Percentiles rank a stretch among this genome's conserved stretches.
These are phyloP conservation scores for Dipodomys stephensi DNA, from an alignment of 2,113 vertebrate species.

Conservation along the genomic window DNA sequence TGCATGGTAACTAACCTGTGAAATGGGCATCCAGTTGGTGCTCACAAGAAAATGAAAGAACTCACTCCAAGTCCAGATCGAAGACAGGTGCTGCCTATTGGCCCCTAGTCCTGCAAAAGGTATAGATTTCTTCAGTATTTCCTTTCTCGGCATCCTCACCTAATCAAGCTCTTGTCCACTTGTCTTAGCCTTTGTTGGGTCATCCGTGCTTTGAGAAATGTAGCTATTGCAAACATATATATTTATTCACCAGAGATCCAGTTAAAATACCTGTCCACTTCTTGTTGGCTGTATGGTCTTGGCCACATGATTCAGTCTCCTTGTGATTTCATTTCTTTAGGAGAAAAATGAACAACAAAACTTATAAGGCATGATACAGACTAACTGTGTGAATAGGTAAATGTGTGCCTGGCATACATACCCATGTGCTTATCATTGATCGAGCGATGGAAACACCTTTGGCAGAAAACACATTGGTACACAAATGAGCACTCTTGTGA, in stretches of 20 bases:
- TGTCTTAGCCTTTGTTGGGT: background rate
- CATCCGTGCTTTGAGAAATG: background rate
- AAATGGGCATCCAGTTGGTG: background rate
- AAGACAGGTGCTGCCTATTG: background rate
- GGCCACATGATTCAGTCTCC: background rate
- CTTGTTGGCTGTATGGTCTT: background rate
- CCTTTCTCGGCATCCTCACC: background rate
- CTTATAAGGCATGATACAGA: background rate
- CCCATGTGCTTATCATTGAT: background rate
- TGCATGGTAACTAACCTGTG: background rate
- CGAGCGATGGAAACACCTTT: background rate
- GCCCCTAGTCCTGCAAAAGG: fast-evolving
- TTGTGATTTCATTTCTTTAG: background rate
- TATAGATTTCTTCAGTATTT: background rate
- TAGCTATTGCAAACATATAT: background rate
- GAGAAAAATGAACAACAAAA: background rate
- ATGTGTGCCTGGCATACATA: background rate
- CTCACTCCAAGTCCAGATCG: fast-evolving
- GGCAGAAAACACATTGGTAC: background rate
- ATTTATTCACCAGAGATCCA: background rate
- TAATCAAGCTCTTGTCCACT: background rate
- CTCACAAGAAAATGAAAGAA: background rate
- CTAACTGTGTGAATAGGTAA: background rate
- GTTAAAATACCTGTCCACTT: background rate
- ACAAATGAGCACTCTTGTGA: background rate